Conservation (phyloP, 1,140 invertebrate species). For the Dendroctonus ponderosae region DNA sequence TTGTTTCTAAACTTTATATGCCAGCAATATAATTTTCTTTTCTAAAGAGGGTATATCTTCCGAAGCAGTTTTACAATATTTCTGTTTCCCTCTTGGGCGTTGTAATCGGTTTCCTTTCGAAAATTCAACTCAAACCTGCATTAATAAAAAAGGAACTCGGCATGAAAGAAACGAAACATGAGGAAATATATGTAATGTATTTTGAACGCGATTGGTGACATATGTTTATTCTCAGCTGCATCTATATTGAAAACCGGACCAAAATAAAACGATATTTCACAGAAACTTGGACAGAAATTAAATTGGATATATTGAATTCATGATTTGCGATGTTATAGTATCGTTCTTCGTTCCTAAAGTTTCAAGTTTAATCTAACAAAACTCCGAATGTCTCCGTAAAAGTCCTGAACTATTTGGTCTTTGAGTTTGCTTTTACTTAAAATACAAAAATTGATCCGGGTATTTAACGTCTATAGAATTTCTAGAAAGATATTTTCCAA, state of each 20-base stretch:
- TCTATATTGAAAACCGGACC: neutral
- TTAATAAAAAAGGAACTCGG: slow-evolving; percentile 17
- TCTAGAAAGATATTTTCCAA: too few relatives aligned
- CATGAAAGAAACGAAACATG: slow-evolving; percentile 20
- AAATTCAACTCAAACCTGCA: slow-evolving; percentile 30
- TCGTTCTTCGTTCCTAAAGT: too few relatives aligned
- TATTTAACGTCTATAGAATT: too few relatives aligned
- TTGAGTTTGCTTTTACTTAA: too few relatives aligned
- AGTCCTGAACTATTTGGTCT: too few relatives aligned
- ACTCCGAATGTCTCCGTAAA: too few relatives aligned
- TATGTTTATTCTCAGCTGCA: slow-evolving; percentile 15
- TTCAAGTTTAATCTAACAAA: too few relatives aligned
- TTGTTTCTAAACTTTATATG: neutral
- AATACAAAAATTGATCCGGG: too few relatives aligned
- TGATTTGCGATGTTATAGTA: too few relatives aligned
- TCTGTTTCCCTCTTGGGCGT: slow-evolving; percentile 14
- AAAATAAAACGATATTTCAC: too few relatives aligned
- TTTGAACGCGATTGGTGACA: slow-evolving; percentile 18
- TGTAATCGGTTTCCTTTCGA: slow-evolving; percentile 24
- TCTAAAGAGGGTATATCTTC: slow-evolving; percentile 1
- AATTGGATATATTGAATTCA: neutral
- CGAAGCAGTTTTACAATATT: slow-evolving; percentile 2
- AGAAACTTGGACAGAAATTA: slow-evolving; percentile 2
- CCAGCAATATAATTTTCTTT: slow-evolving; percentile 4
- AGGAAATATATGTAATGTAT: slow-evolving; percentile 19